Evolutionary conservation across 2,888 invertebrate genomes (phyloP).

Genomic region (Tillus elongatus): DNA sequence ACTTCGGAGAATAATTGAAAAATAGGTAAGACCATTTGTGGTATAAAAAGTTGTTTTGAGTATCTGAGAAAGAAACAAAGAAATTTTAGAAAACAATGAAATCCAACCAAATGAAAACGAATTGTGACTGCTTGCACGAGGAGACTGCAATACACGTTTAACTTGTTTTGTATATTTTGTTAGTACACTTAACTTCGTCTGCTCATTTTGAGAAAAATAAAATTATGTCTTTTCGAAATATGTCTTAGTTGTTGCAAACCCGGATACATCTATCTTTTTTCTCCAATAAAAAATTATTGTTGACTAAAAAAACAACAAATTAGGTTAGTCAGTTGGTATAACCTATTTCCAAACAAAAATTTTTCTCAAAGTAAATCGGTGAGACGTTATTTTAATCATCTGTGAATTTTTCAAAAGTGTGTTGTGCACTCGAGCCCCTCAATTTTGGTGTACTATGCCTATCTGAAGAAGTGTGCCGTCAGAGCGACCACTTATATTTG

Average conservation of each 20-base stretch:
- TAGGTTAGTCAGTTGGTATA: slow-evolving; percentile 1
- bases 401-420: background rate
- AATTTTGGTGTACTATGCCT: no score
- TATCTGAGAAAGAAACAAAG: slow-evolving; percentile 2
- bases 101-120: slow-evolving; percentile 4
- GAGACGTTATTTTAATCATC: background rate
- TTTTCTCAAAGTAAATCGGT: background rate
- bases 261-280: slow-evolving; percentile 6
- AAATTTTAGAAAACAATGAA: slow-evolving; percentile 6
- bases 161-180: background rate
- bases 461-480: no score
- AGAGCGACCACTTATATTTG: no score
- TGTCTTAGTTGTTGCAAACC: slow-evolving; percentile 5
- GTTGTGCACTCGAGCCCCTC: slow-evolving; percentile 1
- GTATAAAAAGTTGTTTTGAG: slow-evolving; percentile 5
- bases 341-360: background rate
- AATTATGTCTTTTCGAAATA: background rate
- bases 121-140: slow-evolving; percentile 5
- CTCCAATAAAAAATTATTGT: background rate
- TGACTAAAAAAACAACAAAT: background rate
- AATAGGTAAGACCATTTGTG: slow-evolving; percentile 5
- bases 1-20: slow-evolving; percentile 3
- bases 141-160: slow-evolving; percentile 7
- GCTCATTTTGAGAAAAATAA: slow-evolving; percentile 7
- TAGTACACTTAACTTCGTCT: background rate